A percentile compares a stretch with the other conserved stretches of the same genome.
phyloP scores from a whole-genome alignment of 2,113 vertebrate species.

The Hystrix brachyura region DNA sequence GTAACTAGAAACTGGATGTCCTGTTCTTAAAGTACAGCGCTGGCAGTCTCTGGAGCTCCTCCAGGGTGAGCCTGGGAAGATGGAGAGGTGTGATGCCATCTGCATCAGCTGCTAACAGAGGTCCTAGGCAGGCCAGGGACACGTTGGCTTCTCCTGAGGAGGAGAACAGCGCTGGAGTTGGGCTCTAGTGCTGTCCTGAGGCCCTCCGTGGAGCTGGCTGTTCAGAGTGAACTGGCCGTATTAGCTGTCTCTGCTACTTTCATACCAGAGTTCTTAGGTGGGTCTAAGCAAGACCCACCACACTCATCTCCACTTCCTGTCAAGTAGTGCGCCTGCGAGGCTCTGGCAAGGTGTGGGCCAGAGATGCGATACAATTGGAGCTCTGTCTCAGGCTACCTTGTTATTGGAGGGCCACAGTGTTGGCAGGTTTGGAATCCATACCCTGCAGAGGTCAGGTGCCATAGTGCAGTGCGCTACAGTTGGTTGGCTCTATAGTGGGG shows the following conservation, averaged over 20 bases:
- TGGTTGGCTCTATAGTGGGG: constrained; percentile 38
- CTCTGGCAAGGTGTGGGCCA: constrained; percentile 58
- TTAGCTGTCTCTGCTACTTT: constrained; percentile 54
- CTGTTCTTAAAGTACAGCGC: background rate
- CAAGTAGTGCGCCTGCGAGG: constrained; percentile 17
- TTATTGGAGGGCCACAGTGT: constrained; percentile 2
- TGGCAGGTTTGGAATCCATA: constrained; percentile 25
- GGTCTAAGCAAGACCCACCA: constrained; percentile 40
- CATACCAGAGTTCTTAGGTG: background rate
- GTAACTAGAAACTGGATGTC: constrained; percentile 38
- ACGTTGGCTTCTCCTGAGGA: background rate
- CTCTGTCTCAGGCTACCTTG: constrained; percentile 23
- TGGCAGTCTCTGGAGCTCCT: background rate
- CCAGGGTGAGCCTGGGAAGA: background rate
- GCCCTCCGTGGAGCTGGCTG: constrained; percentile 21
- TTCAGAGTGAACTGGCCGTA: background rate
- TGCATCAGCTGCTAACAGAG: constrained; percentile 21
- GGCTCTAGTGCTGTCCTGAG: constrained; percentile 25
- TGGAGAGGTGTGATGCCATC: background rate
- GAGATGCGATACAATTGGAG: background rate
- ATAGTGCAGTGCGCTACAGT: background rate
- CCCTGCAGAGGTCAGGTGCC: background rate
- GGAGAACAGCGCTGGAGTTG: constrained; percentile 14
- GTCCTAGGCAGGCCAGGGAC: background rate
- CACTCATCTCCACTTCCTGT: constrained; percentile 8